phyloP scores from a whole-genome alignment of 2,113 vertebrate genomes.

The Poicephalus gulielmi region DNA sequence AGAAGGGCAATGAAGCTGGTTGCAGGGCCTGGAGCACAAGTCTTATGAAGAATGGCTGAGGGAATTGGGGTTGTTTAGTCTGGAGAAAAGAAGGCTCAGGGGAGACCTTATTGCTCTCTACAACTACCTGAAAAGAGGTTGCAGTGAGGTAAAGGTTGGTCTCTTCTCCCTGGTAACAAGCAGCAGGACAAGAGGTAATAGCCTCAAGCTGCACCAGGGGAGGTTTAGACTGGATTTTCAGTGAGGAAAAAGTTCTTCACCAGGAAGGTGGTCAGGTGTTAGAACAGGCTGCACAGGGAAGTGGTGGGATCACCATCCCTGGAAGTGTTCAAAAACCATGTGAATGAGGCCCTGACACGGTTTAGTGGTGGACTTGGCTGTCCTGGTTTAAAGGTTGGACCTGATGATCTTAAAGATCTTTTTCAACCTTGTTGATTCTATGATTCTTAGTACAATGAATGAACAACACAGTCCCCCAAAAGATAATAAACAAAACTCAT shows the following conservation, averaged over 20 bases:
- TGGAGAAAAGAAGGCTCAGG: background rate
- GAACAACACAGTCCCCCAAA: background rate
- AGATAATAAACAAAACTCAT: background rate
- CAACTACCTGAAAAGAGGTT: background rate
- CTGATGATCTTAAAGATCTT: background rate
- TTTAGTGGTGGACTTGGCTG: background rate
- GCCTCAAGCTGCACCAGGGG: background rate
- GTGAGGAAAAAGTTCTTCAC: background rate
- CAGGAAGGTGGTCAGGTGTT: background rate
- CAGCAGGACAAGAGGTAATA: background rate
- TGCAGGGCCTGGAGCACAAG: background rate
- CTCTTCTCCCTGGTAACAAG: background rate
- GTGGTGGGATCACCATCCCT: background rate
- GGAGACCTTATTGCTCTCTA: background rate
- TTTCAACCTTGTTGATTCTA: background rate
- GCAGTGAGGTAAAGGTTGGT: background rate
- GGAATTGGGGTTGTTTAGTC: background rate
- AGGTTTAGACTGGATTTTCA: background rate
- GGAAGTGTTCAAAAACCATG: background rate
- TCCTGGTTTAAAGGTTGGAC: background rate
- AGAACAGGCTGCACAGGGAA: background rate
- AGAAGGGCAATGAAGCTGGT: background rate
- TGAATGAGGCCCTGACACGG: background rate
- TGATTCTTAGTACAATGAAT: background rate
- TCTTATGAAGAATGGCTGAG: background rate